These are phyloP conservation scores for Oxygymnocypris stewartii DNA, from an alignment of 2,113 vertebrate species.

Conservation along the genomic window DNA sequence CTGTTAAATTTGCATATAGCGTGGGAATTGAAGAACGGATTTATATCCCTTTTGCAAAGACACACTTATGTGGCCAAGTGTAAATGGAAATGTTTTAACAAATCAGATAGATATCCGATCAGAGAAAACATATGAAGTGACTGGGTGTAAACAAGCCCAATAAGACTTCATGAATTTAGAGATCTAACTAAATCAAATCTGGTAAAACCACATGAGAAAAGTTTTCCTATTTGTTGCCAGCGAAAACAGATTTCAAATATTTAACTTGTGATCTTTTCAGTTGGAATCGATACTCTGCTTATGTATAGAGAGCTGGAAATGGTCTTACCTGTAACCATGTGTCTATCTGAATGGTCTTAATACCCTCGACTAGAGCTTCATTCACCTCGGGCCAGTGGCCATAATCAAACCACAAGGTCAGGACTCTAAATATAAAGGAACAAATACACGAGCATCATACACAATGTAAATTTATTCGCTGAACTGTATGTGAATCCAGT, in stretches of 20 bases:
- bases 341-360: conserved; percentile 98
- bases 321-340: conserved; percentile 93
- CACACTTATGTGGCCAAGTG: too few relatives aligned
- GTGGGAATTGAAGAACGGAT: too few relatives aligned
- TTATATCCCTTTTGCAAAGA: too few relatives aligned
- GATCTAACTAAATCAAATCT: neutral
- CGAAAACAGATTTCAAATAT: neutral
- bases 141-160: too few relatives aligned
- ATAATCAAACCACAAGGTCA: conserved; percentile 98
- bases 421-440: conserved; percentile 77
- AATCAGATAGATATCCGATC: too few relatives aligned
- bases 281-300: neutral
- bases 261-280: neutral
- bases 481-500: neutral
- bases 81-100: too few relatives aligned
- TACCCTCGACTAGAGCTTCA: conserved; percentile 95
- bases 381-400: conserved; percentile 98
- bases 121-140: too few relatives aligned
- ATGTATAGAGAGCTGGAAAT: neutral
- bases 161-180: neutral
- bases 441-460: neutral
- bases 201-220: neutral
- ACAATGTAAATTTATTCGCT: neutral
- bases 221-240: neutral
- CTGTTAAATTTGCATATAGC: too few relatives aligned